Conservation (phyloP, 2,113 vertebrate species). For the Corythornis madagascariensis region DNA sequence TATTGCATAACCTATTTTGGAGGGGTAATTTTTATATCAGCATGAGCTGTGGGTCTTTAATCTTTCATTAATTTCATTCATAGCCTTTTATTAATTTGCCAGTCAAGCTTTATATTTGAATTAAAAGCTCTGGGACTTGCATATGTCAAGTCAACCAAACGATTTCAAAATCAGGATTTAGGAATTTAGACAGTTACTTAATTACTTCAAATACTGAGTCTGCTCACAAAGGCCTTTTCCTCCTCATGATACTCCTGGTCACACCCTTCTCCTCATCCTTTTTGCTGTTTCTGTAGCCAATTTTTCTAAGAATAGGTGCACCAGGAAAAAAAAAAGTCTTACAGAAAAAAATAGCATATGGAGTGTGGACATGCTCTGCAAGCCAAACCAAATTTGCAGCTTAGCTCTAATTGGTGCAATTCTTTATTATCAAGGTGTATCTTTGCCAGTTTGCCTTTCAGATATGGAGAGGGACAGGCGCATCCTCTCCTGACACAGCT, state of each 20-base stretch:
- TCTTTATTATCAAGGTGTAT: neutral
- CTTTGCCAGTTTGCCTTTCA: neutral
- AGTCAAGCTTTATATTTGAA: slow-evolving; percentile 64
- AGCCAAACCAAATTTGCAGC: neutral
- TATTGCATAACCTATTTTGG: slow-evolving; percentile 48
- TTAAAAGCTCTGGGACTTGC: slow-evolving; percentile 58
- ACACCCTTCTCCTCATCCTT: neutral
- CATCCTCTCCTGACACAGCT: accelerated
- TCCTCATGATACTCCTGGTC: neutral
- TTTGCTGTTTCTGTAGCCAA: neutral
- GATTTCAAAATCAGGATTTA: slow-evolving; percentile 51
- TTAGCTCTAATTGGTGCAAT: neutral
- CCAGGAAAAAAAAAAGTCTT: neutral
- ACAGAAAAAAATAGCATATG: neutral
- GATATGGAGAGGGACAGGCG: neutral
- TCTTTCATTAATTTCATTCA: slow-evolving; percentile 67
- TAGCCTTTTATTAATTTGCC: slow-evolving; percentile 69
- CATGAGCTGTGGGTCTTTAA: slow-evolving; percentile 57
- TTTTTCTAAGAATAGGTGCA: neutral
- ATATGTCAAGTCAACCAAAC: slow-evolving; percentile 41
- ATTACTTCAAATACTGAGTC: slow-evolving; percentile 13
- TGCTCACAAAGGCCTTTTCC: neutral
- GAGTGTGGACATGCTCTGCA: neutral
- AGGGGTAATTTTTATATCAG: slow-evolving; percentile 46
- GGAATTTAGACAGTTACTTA: slow-evolving; percentile 58